Evolutionary conservation across 2,888 invertebrate species (phyloP).

Genomic region (Phorcus lineatus): DNA sequence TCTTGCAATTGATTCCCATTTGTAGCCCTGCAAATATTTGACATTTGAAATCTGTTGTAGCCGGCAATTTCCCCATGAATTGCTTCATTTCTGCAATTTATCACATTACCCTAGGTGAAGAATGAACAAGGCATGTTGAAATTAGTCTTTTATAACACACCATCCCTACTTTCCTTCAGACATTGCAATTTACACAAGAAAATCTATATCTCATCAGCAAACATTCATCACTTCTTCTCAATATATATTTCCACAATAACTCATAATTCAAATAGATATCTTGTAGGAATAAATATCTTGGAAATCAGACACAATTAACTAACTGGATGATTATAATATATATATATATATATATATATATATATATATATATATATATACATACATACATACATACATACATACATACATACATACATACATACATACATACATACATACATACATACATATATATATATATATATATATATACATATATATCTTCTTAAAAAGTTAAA

Average conservation of each 20-base stretch:
- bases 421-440: too few species aligned
- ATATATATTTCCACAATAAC: background rate
- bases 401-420: too few species aligned
- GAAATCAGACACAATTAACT: too few species aligned
- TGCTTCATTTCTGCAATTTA: conserved; percentile 8
- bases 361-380: too few species aligned
- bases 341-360: too few species aligned
- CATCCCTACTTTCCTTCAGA: background rate
- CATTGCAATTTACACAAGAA: background rate
- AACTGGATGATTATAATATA: too few species aligned
- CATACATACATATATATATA: too few species aligned
- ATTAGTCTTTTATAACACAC: background rate
- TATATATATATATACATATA: too few species aligned
- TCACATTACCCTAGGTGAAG: background rate
- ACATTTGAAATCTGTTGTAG: conserved; percentile 4
- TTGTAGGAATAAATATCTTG: too few species aligned
- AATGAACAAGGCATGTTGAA: conserved; percentile 7
- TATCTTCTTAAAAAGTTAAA: too few species aligned
- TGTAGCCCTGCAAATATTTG: conserved; percentile 5
- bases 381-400: too few species aligned
- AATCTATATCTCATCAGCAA: background rate
- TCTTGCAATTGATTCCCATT: background rate
- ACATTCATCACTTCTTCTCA: background rate
- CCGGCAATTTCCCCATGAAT: background rate
- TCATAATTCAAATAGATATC: too few species aligned